A percentile compares a stretch with the other conserved stretches of the same genome.
phyloP scores from a whole-genome alignment of 2,888 invertebrate genomes.

The Nymphalis polychloros region DNA sequence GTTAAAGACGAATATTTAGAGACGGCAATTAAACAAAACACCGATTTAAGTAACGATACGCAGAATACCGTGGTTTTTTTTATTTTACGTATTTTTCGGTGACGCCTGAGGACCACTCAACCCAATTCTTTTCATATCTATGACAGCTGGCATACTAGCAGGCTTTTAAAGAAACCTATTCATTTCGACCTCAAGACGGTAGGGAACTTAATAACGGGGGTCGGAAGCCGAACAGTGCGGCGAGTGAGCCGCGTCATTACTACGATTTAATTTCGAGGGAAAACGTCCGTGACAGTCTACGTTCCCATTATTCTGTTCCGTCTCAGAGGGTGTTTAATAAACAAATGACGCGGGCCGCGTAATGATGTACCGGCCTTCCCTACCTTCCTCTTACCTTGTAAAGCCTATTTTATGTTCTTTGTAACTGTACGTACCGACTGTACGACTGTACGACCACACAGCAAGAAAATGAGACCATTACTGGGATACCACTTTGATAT shows the following conservation, averaged over 20 bases:
- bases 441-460: conserved; percentile 36
- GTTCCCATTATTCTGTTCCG: conserved; percentile 77
- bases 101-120: conserved; percentile 57
- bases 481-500: conserved; percentile 31
- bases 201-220: conserved; percentile 71
- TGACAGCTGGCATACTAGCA: conserved; percentile 69
- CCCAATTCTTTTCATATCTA: conserved; percentile 71
- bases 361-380: conserved; percentile 66
- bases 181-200: conserved; percentile 77
- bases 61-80: conserved; percentile 40
- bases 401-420: conserved; percentile 63
- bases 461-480: conserved; percentile 31
- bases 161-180: conserved; percentile 75
- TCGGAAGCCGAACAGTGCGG: conserved; percentile 62
- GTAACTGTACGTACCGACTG: conserved; percentile 42
- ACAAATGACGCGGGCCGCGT: conserved; percentile 76
- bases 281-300: conserved; percentile 76
- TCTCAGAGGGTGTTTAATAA: conserved; percentile 79
- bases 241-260: conserved; percentile 75
- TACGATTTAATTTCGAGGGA: conserved; percentile 79
- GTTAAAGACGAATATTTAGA: conserved; percentile 15
- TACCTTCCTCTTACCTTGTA: conserved; percentile 56
- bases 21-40: conserved; percentile 35
- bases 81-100: conserved; percentile 43
- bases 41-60: conserved; percentile 35